Evolutionary conservation across 2,888 invertebrate species (phyloP).

Genomic region (Cheilosia soror): DNA sequence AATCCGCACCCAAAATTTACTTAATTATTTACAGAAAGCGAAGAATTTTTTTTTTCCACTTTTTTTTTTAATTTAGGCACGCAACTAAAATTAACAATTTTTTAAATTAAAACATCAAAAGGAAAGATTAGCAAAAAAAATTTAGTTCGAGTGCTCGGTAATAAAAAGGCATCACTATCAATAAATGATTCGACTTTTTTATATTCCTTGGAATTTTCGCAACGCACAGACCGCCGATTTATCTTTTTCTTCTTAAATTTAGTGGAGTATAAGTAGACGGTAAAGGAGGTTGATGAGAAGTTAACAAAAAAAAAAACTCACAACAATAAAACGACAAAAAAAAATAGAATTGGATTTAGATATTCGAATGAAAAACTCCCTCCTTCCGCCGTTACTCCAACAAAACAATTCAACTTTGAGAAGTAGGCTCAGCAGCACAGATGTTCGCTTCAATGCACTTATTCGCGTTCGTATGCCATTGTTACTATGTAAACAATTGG

Average conservation of each 20-base stretch:
- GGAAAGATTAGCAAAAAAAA: constrained; percentile 22
- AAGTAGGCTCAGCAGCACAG: constrained; percentile 48
- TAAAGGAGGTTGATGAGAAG: constrained; percentile 38
- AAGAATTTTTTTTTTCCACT: constrained; percentile 3
- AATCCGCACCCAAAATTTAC: constrained; percentile 69
- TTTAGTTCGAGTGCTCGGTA: neutral
- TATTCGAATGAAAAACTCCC: constrained; percentile 39
- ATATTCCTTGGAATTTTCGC: constrained; percentile 43
- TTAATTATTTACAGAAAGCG: constrained; percentile 47
- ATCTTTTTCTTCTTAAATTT: constrained; percentile 27
- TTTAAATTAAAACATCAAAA: constrained; percentile 4
- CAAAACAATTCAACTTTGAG: constrained; percentile 37
- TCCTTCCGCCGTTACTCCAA: constrained; percentile 47
- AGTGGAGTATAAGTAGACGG: constrained; percentile 34
- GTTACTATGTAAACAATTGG: constrained; percentile 7
- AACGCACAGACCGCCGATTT: constrained; percentile 35
- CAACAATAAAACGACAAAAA: constrained; percentile 16
- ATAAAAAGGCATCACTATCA: neutral
- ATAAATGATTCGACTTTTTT: constrained; percentile 11
- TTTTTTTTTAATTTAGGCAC: constrained; percentile 35
- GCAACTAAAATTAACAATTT: constrained; percentile 56
- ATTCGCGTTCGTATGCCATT: constrained; percentile 15
- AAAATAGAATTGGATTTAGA: constrained; percentile 23
- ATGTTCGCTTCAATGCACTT: constrained; percentile 59
- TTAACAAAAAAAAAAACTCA: constrained; percentile 48